A percentile compares a stretch with the other conserved stretches of the same genome.
These are phyloP conservation scores for Rosalia funebris DNA, from an alignment of 2,888 invertebrate genomes.

Conservation along the genomic window DNA sequence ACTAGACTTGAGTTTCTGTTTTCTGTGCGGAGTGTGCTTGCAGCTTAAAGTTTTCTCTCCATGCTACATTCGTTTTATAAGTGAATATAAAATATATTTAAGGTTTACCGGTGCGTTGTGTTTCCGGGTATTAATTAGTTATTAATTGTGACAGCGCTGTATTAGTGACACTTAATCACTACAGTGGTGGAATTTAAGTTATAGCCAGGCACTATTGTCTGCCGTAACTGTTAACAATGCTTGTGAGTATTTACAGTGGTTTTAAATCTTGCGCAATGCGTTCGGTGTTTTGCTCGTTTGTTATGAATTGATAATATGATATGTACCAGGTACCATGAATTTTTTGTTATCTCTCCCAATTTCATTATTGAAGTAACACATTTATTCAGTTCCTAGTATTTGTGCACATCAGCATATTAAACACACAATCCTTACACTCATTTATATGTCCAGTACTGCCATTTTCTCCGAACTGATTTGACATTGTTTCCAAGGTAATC, in stretches of 20 bases:
- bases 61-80: constrained; percentile 21
- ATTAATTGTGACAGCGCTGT: constrained; percentile 30
- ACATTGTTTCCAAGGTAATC: background rate
- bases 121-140: constrained; percentile 26
- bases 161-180: constrained; percentile 29
- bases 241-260: constrained; percentile 50
- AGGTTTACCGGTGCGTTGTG: constrained; percentile 26
- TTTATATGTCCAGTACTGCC: too few species aligned
- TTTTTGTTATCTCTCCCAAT: constrained; percentile 15
- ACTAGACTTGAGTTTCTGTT: constrained; percentile 39
- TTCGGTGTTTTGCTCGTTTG: constrained; percentile 29
- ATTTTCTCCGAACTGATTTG: background rate
- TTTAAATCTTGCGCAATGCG: constrained; percentile 39
- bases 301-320: constrained; percentile 29
- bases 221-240: constrained; percentile 47
- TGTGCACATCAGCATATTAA: background rate
- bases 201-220: constrained; percentile 37
- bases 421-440: too few species aligned
- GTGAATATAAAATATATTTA: constrained; percentile 9
- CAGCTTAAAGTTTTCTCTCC: constrained; percentile 28
- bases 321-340: constrained; percentile 17
- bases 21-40: constrained; percentile 32
- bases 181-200: constrained; percentile 34
- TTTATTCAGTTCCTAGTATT: too few species aligned
- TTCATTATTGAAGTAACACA: too few species aligned